A percentile compares a stretch with the other conserved stretches of the same genome.
These are phyloP conservation scores for Remorina albescens DNA, from an alignment of 2,797 vertebrate species.

Conservation along the genomic window DNA sequence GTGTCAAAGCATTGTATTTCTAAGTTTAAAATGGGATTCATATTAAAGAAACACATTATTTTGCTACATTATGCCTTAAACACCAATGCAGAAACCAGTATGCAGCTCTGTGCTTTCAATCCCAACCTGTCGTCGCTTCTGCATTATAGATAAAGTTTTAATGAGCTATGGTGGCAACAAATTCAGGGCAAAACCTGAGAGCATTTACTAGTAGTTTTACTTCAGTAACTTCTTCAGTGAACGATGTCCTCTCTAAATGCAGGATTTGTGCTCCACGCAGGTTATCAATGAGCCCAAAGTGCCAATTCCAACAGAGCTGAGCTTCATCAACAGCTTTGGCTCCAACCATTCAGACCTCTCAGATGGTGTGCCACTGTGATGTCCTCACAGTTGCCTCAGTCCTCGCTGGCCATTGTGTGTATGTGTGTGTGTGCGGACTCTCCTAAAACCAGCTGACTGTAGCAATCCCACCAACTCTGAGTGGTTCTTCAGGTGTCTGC, in stretches of 20 bases:
- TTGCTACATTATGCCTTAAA: background rate
- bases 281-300: constrained; percentile 67
- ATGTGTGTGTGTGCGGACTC: constrained; percentile 10
- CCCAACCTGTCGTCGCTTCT: background rate
- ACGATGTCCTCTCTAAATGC: background rate
- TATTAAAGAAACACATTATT: background rate
- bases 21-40: background rate
- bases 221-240: background rate
- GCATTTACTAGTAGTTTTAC: background rate
- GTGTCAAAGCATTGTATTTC: too few relatives aligned
- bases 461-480: constrained; percentile 20
- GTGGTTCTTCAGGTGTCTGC: constrained; percentile 33
- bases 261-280: constrained; percentile 61
- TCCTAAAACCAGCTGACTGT: constrained; percentile 18
- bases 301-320: constrained; percentile 74
- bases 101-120: background rate
- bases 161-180: background rate
- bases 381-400: constrained; percentile 14
- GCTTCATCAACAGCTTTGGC: constrained; percentile 79
- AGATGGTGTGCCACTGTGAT: constrained; percentile 84
- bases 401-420: constrained; percentile 3
- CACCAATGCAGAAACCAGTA: background rate
- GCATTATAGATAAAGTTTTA: background rate
- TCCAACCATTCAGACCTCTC: constrained; percentile 87
- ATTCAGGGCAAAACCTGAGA: background rate